Evolutionary conservation across 2,888 invertebrate species (phyloP).

Genomic region (Volucella zonaria): DNA sequence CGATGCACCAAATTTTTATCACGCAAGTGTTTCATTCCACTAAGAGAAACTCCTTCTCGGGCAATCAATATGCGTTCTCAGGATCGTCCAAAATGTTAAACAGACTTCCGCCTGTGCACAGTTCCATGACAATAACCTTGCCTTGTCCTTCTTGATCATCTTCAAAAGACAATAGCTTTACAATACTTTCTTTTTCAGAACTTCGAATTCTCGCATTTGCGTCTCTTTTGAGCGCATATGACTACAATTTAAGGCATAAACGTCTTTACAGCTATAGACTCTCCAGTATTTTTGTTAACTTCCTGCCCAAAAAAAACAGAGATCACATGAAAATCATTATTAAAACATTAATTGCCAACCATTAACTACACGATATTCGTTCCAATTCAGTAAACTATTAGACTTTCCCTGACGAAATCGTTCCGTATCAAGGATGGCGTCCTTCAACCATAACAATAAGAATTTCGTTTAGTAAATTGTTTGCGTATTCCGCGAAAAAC

Average conservation of each 20-base stretch:
- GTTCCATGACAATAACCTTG: slow-evolving; percentile 96
- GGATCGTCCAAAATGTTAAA: slow-evolving; percentile 97
- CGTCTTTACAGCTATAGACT: slow-evolving; percentile 97
- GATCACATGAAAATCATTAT: slow-evolving; percentile 1
- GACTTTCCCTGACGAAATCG: background rate
- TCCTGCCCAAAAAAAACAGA: slow-evolving; percentile 84
- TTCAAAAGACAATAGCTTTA: slow-evolving; percentile 96
- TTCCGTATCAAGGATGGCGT: background rate
- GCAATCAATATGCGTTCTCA: slow-evolving; percentile 95
- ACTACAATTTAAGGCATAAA: slow-evolving; percentile 96
- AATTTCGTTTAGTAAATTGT: background rate
- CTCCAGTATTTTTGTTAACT: slow-evolving; percentile 96
- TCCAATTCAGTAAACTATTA: background rate
- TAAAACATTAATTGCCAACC: background rate
- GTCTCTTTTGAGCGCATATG: slow-evolving; percentile 96
- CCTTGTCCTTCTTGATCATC: slow-evolving; percentile 96
- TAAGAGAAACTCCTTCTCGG: slow-evolving; percentile 94
- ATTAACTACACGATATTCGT: background rate
- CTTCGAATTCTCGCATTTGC: slow-evolving; percentile 97
- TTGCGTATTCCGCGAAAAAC: background rate
- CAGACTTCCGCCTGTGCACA: slow-evolving; percentile 96
- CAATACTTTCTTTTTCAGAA: slow-evolving; percentile 96
- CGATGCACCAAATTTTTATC: slow-evolving; percentile 97
- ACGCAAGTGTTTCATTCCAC: slow-evolving; percentile 98
- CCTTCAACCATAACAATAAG: slow-evolving; percentile 1